Evolutionary conservation across 2,888 invertebrate genomes (phyloP).

Genomic region (Anorthoa munda): DNA sequence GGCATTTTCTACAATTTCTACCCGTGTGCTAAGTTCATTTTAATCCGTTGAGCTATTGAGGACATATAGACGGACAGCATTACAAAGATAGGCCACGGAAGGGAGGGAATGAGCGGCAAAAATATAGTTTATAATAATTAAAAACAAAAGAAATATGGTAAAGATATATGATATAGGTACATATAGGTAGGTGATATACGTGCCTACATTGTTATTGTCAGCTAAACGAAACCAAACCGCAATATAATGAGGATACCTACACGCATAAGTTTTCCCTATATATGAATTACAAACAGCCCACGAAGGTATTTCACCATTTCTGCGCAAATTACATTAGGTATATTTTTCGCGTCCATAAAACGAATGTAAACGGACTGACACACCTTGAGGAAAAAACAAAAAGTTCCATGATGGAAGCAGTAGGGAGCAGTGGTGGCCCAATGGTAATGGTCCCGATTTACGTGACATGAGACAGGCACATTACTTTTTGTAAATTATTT

Average conservation of each 20-base stretch:
- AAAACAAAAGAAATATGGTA: constrained; percentile 31
- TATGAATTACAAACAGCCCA: constrained; percentile 1
- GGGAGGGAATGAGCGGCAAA: neutral
- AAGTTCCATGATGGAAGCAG: neutral
- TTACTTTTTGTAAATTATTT: too few relatives aligned
- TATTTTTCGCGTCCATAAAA: constrained; percentile 21
- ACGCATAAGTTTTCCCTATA: constrained; percentile 29
- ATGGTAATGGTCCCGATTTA: too few relatives aligned
- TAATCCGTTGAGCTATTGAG: too few relatives aligned
- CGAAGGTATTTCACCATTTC: constrained; percentile 26
- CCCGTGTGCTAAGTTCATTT: too few relatives aligned
- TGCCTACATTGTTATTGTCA: constrained; percentile 1
- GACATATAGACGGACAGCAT: too few relatives aligned
- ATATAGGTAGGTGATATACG: too few relatives aligned
- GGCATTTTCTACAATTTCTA: too few relatives aligned
- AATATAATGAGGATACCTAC: neutral
- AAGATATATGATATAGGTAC: too few relatives aligned
- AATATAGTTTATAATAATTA: neutral
- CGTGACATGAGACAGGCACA: too few relatives aligned
- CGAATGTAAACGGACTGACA: constrained; percentile 3
- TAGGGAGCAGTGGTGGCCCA: too few relatives aligned
- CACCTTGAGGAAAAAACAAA: neutral
- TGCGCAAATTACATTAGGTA: constrained; percentile 32
- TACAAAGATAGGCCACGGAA: neutral
- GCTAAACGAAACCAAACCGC: constrained; percentile 21